Evolutionary conservation across 2,888 invertebrate species (phyloP).

Genomic region (Drosophila birchii): DNA sequence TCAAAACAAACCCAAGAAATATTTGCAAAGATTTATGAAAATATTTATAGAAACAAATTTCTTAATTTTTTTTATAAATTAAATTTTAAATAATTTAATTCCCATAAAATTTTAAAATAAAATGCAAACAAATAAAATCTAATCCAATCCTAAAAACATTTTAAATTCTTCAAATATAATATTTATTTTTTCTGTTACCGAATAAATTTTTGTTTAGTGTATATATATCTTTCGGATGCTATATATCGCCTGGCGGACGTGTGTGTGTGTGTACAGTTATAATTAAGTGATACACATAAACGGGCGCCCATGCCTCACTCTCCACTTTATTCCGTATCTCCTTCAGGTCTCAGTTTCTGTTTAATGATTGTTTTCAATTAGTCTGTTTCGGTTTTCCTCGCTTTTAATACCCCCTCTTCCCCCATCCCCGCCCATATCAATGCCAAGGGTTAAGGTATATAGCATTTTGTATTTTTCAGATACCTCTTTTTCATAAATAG

Average conservation of each 20-base stretch:
- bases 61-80: not conserved
- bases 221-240: conserved; percentile 23
- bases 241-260: conserved; percentile 12
- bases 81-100: not conserved
- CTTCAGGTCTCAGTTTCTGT: conserved; percentile 41
- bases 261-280: conserved; percentile 75
- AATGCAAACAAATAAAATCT: not conserved
- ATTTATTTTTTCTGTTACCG: fast-evolving
- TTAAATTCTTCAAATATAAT: not conserved
- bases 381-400: conserved; percentile 50
- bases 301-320: conserved; percentile 32
- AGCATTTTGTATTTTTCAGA: not conserved
- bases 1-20: fast-evolving
- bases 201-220: not conserved
- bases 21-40: not conserved
- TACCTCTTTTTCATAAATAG: not conserved
- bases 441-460: conserved; percentile 8
- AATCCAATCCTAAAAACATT: not conserved
- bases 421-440: not conserved
- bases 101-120: not conserved
- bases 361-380: conserved; percentile 77
- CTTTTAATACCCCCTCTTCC: conserved; percentile 14
- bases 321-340: conserved; percentile 19
- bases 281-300: conserved; percentile 77
- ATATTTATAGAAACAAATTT: not conserved